A percentile compares a stretch with the other conserved stretches of the same genome.
phyloP scores from a whole-genome alignment of 2,797 vertebrate species.

The Tympanoctomys barrerae region DNA sequence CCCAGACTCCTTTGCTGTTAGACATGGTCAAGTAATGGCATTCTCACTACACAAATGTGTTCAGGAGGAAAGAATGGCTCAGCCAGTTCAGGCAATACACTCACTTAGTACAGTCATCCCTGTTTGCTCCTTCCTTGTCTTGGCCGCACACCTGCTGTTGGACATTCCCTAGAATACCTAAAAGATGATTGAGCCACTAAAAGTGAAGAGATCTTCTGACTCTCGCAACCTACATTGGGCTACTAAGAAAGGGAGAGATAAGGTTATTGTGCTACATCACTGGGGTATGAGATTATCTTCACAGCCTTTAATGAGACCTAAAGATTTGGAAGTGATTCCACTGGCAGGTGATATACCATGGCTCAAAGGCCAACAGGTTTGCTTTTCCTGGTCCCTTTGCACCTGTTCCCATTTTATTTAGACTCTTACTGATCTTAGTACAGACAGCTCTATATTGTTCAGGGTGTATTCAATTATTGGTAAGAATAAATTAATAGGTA shows the following conservation, averaged over 20 bases:
- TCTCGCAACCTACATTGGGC: neutral
- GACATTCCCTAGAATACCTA: neutral
- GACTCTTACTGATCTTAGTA: neutral
- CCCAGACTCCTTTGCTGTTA: neutral
- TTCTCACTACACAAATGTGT: neutral
- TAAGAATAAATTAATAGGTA: neutral
- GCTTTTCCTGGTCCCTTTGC: neutral
- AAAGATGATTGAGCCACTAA: neutral
- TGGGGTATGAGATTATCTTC: neutral
- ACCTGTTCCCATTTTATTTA: constrained; percentile 20
- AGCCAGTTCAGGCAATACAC: neutral
- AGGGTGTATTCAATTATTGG: constrained; percentile 24
- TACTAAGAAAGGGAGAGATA: neutral
- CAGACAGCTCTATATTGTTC: neutral
- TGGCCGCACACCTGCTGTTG: neutral
- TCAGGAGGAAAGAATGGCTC: neutral
- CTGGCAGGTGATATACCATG: neutral
- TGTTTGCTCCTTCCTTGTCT: neutral
- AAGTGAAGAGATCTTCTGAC: neutral
- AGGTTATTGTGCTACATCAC: neutral
- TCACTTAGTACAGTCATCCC: neutral
- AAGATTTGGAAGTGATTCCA: constrained; percentile 13
- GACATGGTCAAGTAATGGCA: neutral
- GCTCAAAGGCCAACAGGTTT: neutral
- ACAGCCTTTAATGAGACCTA: neutral